Percentiles rank a stretch among this genome's conserved stretches.
Conservation (phyloP, 2,113 vertebrate species). For the Mastomys coucha region DNA sequence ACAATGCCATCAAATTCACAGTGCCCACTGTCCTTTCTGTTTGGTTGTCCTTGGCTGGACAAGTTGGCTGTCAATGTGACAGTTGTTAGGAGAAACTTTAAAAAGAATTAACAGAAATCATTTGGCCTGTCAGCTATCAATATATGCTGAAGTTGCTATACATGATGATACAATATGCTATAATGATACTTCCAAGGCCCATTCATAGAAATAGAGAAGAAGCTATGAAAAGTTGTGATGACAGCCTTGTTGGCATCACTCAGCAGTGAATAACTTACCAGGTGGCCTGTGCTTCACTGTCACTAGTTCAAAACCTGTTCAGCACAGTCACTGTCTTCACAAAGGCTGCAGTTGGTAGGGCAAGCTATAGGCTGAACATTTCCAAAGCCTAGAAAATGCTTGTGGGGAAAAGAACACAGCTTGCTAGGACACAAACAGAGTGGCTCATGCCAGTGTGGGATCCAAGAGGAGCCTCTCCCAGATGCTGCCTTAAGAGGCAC, state of each 20-base stretch:
- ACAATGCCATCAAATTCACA: neutral
- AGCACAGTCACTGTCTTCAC: neutral
- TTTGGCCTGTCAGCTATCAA: slow-evolving; percentile 42
- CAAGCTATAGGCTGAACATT: neutral
- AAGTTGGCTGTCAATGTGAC: slow-evolving; percentile 41
- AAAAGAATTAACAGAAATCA: slow-evolving; percentile 9
- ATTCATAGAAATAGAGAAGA: neutral
- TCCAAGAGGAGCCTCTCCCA: neutral
- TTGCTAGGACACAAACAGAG: neutral
- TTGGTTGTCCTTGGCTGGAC: slow-evolving; percentile 60
- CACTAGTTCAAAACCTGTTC: neutral
- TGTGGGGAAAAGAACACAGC: neutral
- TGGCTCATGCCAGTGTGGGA: neutral
- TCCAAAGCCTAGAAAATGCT: neutral
- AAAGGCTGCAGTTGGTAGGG: neutral
- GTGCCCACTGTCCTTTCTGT: slow-evolving; percentile 13
- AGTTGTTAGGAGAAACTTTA: slow-evolving; percentile 50
- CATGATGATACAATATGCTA: neutral
- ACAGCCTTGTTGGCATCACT: neutral
- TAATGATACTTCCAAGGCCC: neutral
- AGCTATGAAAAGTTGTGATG: slow-evolving; percentile 12
- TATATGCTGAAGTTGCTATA: slow-evolving; percentile 8
- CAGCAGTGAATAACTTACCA: neutral
- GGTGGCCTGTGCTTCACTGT: neutral
- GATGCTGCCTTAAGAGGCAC: neutral